Conservation (phyloP, 1,140 invertebrate genomes). For the Ylistrum balloti region DNA sequence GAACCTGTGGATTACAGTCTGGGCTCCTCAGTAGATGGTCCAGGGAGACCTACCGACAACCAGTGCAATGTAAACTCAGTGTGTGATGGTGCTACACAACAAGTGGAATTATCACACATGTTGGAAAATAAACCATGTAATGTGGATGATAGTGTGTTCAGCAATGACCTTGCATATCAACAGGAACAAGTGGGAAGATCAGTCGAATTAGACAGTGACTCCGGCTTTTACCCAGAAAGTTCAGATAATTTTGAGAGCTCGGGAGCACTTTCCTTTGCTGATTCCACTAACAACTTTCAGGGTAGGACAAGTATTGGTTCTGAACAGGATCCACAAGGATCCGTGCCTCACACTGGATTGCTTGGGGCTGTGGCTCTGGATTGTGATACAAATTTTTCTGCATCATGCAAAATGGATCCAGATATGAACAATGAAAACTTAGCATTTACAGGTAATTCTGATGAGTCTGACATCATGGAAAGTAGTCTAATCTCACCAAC, state of each 20-base stretch:
- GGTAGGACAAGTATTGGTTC: not conserved
- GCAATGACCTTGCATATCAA: slow-evolving; percentile 29
- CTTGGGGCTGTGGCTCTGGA: too few relatives aligned
- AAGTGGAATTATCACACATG: too few relatives aligned
- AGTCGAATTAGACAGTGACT: slow-evolving; percentile 29
- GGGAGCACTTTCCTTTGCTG: slow-evolving; percentile 25
- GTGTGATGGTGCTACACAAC: not conserved
- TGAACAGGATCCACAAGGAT: too few relatives aligned
- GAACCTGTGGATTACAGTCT: not conserved
- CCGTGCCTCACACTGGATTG: too few relatives aligned
- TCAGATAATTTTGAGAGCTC: slow-evolving; percentile 24
- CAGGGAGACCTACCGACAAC: not conserved
- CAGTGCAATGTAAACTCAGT: not conserved
- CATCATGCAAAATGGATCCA: too few relatives aligned
- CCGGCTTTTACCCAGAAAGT: slow-evolving; percentile 17
- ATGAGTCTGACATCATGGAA: too few relatives aligned
- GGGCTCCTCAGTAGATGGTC: not conserved
- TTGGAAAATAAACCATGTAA: not conserved
- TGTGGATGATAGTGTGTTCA: slow-evolving; percentile 20
- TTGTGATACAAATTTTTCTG: too few relatives aligned
- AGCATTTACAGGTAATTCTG: too few relatives aligned
- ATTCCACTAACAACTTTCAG: not conserved
- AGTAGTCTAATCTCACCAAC: too few relatives aligned
- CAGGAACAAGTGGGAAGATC: not conserved
- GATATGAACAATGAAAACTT: too few relatives aligned